Evolutionary conservation across 2,888 invertebrate species (phyloP).

Genomic region (Nesidiocoris tenuis): DNA sequence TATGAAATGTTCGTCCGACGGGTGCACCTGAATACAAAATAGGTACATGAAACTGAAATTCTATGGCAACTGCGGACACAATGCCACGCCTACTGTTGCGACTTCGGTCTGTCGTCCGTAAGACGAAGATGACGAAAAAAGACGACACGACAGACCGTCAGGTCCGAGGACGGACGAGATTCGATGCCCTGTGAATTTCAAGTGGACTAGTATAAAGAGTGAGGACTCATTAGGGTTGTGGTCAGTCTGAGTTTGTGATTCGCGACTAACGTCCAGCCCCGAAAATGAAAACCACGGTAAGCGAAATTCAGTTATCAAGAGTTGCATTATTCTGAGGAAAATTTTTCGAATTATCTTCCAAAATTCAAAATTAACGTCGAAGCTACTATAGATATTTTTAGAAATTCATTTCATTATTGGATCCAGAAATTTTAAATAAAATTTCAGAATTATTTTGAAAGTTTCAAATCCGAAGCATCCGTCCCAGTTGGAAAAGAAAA

Average conservation of each 20-base stretch:
- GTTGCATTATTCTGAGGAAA: too few species aligned
- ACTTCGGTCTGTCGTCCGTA: background rate
- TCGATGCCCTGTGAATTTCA: slow-evolving; percentile 16
- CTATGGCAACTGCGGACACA: background rate
- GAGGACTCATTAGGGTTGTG: background rate
- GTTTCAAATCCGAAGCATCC: too few species aligned
- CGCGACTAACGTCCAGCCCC: background rate
- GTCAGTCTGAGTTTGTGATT: slow-evolving; percentile 3
- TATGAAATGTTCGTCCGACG: background rate
- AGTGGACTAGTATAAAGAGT: slow-evolving; percentile 14
- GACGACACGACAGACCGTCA: background rate
- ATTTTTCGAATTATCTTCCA: too few species aligned
- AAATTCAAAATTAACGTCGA: too few species aligned
- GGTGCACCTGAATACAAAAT: background rate
- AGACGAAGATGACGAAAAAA: slow-evolving; percentile 1
- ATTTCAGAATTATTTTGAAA: too few species aligned
- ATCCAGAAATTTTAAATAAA: too few species aligned
- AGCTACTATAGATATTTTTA: too few species aligned
- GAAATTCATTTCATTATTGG: too few species aligned
- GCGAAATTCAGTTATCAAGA: too few species aligned
- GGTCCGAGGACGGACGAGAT: slow-evolving; percentile 2
- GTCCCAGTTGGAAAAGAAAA: too few species aligned
- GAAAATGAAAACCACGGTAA: slow-evolving; percentile 24
- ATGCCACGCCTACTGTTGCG: background rate
- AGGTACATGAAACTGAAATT: background rate